Evolutionary conservation across 2,113 vertebrate species (phyloP).

Genomic region (Dolichallabes microphthalmus): DNA sequence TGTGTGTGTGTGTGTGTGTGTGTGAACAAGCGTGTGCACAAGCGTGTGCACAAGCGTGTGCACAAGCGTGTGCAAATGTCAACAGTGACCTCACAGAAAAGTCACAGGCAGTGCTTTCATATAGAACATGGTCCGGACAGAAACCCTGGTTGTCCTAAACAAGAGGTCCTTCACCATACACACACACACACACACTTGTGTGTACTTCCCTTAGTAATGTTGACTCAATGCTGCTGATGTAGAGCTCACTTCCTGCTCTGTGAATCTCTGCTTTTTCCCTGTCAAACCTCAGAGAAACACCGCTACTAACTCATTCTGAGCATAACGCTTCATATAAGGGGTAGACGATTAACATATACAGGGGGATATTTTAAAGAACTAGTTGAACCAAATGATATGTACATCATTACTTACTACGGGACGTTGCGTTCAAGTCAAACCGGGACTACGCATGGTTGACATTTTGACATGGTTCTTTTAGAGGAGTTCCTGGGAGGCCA

Average conservation of each 20-base stretch:
- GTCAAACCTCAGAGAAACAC: not conserved
- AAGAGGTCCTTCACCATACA: slow-evolving; percentile 60
- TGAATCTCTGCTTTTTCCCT: slow-evolving; percentile 48
- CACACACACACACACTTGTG: slow-evolving; percentile 50
- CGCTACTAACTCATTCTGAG: not conserved
- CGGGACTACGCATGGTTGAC: too few species aligned
- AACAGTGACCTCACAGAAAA: slow-evolving; percentile 59
- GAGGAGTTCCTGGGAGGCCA: too few species aligned
- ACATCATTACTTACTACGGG: not conserved
- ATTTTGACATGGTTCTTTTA: too few species aligned
- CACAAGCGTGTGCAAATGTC: slow-evolving; percentile 56
- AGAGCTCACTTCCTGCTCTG: slow-evolving; percentile 35
- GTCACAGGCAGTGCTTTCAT: slow-evolving; percentile 74
- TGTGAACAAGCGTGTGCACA: slow-evolving; percentile 33
- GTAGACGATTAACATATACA: not conserved
- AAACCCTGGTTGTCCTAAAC: slow-evolving; percentile 57
- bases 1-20: slow-evolving; percentile 56
- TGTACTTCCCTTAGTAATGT: slow-evolving; percentile 58
- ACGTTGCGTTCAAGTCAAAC: too few species aligned
- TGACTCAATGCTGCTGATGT: slow-evolving; percentile 70
- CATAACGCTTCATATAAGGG: not conserved
- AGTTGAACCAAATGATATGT: not conserved
- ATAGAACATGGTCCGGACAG: slow-evolving; percentile 53
- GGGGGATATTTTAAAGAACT: not conserved
- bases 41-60: slow-evolving; percentile 49